Evolutionary conservation across 2,888 invertebrate species (phyloP).

Genomic region (Scrobipalpa costella): DNA sequence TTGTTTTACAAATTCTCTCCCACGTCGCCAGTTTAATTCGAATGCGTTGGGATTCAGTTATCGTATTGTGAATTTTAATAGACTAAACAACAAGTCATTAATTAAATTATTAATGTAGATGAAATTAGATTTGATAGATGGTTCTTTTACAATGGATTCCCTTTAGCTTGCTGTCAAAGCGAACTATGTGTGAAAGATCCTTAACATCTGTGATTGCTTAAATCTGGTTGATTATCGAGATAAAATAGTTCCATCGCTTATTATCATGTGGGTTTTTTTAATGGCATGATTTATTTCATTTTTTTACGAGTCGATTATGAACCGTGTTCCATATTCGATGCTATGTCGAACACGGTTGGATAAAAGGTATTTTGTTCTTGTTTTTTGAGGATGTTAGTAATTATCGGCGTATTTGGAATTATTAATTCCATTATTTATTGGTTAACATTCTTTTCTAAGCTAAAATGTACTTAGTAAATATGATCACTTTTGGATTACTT

Average conservation of each 20-base stretch:
- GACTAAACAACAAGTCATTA: constrained; percentile 33
- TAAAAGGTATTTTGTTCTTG: constrained; percentile 8
- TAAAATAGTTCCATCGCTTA: constrained; percentile 63
- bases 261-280: constrained; percentile 81
- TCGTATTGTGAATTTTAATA: constrained; percentile 36
- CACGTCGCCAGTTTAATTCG: constrained; percentile 15
- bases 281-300: constrained; percentile 66
- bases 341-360: constrained; percentile 10
- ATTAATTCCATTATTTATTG: no score
- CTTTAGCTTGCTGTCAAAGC: neutral
- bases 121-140: constrained; percentile 7
- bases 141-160: neutral
- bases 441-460: no score
- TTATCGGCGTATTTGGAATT: neutral
- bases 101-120: constrained; percentile 17
- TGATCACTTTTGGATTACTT: neutral
- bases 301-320: constrained; percentile 24
- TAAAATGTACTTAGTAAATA: neutral
- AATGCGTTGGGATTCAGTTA: constrained; percentile 39
- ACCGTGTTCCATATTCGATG: constrained; percentile 2
- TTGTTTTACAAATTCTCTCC: neutral
- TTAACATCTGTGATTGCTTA: constrained; percentile 44
- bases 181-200: constrained; percentile 41
- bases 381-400: neutral
- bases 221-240: constrained; percentile 48